A percentile compares a stretch with the other conserved stretches of the same genome.
Conservation (phyloP, 2,797 vertebrate species). For the Falco peregrinus region DNA sequence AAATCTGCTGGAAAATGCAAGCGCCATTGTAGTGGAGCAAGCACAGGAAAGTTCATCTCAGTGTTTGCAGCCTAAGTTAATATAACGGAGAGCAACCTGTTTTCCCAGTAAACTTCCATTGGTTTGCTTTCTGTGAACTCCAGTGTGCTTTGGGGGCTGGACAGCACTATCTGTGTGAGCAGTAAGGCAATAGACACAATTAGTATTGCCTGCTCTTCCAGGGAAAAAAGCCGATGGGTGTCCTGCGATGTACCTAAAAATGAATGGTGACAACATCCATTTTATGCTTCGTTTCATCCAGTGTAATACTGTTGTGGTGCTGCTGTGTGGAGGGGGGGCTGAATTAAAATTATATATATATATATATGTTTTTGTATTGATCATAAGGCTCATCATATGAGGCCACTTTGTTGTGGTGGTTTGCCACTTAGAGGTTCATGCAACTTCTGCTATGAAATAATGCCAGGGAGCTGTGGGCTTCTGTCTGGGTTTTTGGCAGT, state of each 20-base stretch:
- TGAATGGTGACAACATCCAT: neutral
- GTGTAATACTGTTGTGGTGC: neutral
- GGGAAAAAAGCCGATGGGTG: conserved; percentile 28
- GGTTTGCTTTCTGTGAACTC: neutral
- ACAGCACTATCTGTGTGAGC: neutral
- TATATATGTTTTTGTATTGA: neutral
- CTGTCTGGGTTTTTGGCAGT: neutral
- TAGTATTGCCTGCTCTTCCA: conserved; percentile 8
- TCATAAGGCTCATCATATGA: neutral
- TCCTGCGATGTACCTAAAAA: neutral
- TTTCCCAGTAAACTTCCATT: neutral
- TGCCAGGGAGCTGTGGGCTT: neutral
- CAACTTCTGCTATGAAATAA: neutral
- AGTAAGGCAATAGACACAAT: neutral
- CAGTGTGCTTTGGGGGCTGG: neutral
- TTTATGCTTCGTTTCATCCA: neutral
- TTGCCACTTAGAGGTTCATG: neutral
- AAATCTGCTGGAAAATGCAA: neutral
- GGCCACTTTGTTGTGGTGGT: neutral
- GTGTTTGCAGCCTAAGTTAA: neutral
- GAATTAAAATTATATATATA: neutral
- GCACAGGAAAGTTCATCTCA: neutral
- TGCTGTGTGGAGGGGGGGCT: conserved; percentile 14
- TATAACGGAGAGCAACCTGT: neutral
- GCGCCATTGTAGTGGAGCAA: neutral